These are phyloP conservation scores for Rhagonycha fulva DNA, from an alignment of 2,888 invertebrate genomes.

Conservation along the genomic window DNA sequence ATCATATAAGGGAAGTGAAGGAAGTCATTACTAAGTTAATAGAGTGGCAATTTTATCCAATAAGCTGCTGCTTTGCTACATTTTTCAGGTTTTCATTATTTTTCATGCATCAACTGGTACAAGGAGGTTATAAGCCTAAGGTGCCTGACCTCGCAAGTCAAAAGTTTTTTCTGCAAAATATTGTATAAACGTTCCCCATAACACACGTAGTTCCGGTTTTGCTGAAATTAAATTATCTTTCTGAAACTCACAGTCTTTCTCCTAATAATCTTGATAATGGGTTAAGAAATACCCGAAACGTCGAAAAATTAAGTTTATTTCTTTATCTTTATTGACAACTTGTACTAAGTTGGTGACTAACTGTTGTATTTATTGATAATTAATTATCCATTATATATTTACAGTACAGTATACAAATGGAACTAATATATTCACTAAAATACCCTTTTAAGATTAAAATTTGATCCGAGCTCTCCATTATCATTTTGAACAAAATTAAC, in stretches of 20 bases:
- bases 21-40: not conserved
- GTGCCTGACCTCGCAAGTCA: not conserved
- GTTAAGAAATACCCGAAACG: too few relatives aligned
- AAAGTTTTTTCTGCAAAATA: not conserved
- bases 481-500: not conserved
- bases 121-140: not conserved
- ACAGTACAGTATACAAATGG: not conserved
- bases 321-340: too few relatives aligned
- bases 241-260: too few relatives aligned
- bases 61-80: not conserved
- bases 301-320: too few relatives aligned
- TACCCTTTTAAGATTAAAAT: not conserved
- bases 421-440: not conserved
- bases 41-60: not conserved
- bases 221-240: too few relatives aligned
- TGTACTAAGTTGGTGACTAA: too few relatives aligned
- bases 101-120: not conserved
- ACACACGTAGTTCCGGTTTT: too few relatives aligned
- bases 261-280: too few relatives aligned
- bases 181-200: not conserved
- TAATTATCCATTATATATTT: too few relatives aligned
- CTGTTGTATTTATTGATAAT: too few relatives aligned
- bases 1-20: not conserved
- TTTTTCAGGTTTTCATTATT: not conserved
- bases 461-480: not conserved